These are phyloP conservation scores for Artibeus lituratus DNA, from an alignment of 2,797 vertebrate species.

Conservation along the genomic window DNA sequence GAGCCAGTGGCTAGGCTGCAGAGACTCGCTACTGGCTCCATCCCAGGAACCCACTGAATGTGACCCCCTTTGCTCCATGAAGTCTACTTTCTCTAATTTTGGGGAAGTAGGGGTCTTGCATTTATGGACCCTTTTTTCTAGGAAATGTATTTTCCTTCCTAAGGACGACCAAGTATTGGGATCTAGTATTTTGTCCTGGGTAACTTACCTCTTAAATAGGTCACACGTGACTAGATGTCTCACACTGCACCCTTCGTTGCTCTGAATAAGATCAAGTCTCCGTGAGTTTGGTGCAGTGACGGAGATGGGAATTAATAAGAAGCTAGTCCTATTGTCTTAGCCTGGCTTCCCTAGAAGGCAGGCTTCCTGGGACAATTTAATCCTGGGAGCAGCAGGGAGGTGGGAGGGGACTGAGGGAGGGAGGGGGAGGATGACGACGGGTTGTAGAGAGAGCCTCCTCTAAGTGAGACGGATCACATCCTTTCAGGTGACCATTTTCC, in stretches of 20 bases:
- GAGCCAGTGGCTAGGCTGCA: not conserved
- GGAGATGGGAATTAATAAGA: not conserved
- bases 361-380: not conserved
- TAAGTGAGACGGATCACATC: not conserved
- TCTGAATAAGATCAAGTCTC: not conserved
- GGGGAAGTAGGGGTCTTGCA: not conserved
- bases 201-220: not conserved
- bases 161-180: no score
- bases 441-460: not conserved
- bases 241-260: not conserved
- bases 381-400: not conserved
- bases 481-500: not conserved
- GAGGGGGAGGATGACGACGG: not conserved
- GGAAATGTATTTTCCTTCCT: not conserved
- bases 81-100: not conserved
- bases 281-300: not conserved
- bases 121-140: not conserved
- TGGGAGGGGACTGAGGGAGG: not conserved
- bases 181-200: not conserved
- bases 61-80: not conserved
- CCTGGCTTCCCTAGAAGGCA: not conserved
- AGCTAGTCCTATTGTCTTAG: not conserved
- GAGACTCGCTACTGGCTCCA: not conserved
- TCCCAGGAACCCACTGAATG: not conserved
- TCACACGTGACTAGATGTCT: not conserved